Percentiles rank a stretch among this genome's conserved stretches.
Conservation (phyloP, 2,888 invertebrate species). For the Spodoptera littoralis region DNA sequence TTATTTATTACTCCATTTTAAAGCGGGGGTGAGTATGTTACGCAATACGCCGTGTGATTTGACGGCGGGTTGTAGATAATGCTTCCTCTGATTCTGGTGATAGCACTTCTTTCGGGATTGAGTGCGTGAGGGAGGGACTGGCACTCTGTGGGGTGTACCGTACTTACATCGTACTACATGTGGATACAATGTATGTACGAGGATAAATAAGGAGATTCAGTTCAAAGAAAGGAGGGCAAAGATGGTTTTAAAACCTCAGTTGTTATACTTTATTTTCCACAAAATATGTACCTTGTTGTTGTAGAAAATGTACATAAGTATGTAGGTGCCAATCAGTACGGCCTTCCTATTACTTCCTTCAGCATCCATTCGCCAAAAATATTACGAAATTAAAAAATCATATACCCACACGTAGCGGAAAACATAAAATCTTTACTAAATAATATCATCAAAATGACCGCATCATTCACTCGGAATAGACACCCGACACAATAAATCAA, state of each 20-base stretch:
- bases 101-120: conserved; percentile 55
- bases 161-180: neutral
- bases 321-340: no score
- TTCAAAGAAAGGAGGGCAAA: no score
- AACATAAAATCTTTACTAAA: no score
- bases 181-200: conserved; percentile 17
- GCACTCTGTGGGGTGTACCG: conserved; percentile 12
- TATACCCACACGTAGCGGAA: no score
- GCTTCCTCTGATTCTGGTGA: conserved; percentile 58
- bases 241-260: neutral
- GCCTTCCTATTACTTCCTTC: no score
- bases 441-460: neutral
- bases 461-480: conserved; percentile 23
- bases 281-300: no score
- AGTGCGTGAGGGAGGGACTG: conserved; percentile 57
- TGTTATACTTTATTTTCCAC: no score
- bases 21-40: conserved; percentile 81
- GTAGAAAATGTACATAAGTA: no score
- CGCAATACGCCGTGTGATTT: conserved; percentile 77
- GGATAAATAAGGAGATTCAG: conserved; percentile 1
- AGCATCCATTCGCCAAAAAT: no score
- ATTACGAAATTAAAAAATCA: no score
- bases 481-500: conserved; percentile 16
- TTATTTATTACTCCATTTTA: conserved; percentile 88
- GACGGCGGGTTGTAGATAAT: conserved; percentile 63